Conservation (phyloP, 2,888 invertebrate species). For the Leistus spinibarbis region DNA sequence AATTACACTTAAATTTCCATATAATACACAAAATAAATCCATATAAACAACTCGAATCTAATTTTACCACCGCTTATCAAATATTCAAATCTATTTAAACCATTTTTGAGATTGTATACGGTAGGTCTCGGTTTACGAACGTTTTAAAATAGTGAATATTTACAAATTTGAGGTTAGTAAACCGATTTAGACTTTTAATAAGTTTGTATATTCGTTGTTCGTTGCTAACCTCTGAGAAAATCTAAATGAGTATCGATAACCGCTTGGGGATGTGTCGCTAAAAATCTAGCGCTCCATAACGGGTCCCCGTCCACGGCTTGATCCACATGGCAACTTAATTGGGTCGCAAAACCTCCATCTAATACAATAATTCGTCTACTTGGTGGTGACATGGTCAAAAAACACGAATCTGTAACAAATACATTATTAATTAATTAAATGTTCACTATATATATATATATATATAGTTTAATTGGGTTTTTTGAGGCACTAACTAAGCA, state of each 20-base stretch:
- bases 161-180: too few relatives aligned
- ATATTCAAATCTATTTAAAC: too few relatives aligned
- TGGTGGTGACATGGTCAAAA: not conserved
- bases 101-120: too few relatives aligned
- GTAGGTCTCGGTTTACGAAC: too few relatives aligned
- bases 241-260: slow-evolving; percentile 82
- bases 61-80: too few relatives aligned
- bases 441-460: not conserved
- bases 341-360: slow-evolving; percentile 82
- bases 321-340: slow-evolving; percentile 76
- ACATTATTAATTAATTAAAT: not conserved
- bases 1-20: not conserved
- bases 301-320: slow-evolving; percentile 83
- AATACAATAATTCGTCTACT: slow-evolving; percentile 53
- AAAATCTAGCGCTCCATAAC: slow-evolving; percentile 85
- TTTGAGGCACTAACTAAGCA: too few relatives aligned
- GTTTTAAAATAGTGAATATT: too few relatives aligned
- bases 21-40: too few relatives aligned
- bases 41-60: too few relatives aligned
- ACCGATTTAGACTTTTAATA: not conserved
- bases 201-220: not conserved
- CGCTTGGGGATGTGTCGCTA: slow-evolving; percentile 79
- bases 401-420: not conserved
- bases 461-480: not conserved
- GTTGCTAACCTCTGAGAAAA: slow-evolving; percentile 70